phyloP scores from a whole-genome alignment of 1,140 invertebrate species.

The Phortica variegata region DNA sequence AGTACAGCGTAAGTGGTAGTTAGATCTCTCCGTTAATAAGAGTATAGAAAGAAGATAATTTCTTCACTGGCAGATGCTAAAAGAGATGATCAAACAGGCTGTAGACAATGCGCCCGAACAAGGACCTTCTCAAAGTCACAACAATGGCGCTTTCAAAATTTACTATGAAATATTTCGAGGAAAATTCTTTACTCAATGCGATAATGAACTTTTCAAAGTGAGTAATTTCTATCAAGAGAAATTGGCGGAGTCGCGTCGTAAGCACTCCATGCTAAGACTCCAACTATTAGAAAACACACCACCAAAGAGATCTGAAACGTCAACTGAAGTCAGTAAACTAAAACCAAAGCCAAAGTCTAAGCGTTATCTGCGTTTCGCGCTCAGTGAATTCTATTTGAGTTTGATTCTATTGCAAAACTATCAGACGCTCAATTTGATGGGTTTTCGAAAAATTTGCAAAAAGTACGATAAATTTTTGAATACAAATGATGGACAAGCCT shows the following conservation, averaged over 20 bases:
- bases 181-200: constrained; percentile 86
- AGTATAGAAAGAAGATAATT: background rate
- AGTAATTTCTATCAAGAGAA: constrained; percentile 97
- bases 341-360: constrained; percentile 58
- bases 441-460: constrained; percentile 97
- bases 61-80: too few relatives aligned
- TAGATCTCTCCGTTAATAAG: background rate
- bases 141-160: constrained; percentile 66
- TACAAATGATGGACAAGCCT: constrained; percentile 1
- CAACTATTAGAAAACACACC: too few relatives aligned
- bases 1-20: constrained; percentile 32
- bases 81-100: constrained; percentile 20
- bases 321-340: background rate
- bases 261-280: constrained; percentile 7
- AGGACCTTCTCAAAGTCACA: background rate
- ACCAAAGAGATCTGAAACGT: background rate
- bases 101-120: constrained; percentile 16
- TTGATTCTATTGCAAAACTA: constrained; percentile 88
- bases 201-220: constrained; percentile 90
- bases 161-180: too few relatives aligned
- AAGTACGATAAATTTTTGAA: constrained; percentile 87
- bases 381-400: constrained; percentile 97
- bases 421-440: constrained; percentile 94
- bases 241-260: constrained; percentile 81
- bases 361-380: constrained; percentile 87